These are phyloP conservation scores for Protula sp. DNA, from an alignment of 2,888 invertebrate species.

Conservation along the genomic window DNA sequence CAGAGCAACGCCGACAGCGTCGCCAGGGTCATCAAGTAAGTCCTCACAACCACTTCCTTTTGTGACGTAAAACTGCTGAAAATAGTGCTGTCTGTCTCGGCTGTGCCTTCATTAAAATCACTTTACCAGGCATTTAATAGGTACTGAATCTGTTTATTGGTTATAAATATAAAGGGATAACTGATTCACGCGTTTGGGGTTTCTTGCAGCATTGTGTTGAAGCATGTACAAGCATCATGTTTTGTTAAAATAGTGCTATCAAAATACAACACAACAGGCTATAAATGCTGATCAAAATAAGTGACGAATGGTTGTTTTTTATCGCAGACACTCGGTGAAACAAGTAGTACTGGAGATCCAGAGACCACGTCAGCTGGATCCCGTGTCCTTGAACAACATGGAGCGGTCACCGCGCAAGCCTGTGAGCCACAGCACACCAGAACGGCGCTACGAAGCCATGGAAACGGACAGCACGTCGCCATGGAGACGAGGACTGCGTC, in stretches of 20 bases:
- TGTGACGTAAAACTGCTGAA: not conserved
- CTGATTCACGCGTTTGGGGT: not conserved
- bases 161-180: no score
- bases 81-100: no score
- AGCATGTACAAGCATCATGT: no score
- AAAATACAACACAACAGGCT: no score
- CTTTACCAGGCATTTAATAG: not conserved
- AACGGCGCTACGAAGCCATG: not conserved
- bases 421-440: not conserved
- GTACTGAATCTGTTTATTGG: not conserved
- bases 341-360: conserved; percentile 14
- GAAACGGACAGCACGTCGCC: not conserved
- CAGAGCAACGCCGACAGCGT: conserved; percentile 46
- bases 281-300: no score
- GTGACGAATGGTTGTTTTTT: no score
- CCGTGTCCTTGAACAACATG: not conserved
- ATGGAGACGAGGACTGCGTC: not conserved
- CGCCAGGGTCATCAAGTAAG: conserved; percentile 46
- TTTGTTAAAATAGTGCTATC: no score
- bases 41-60: not conserved
- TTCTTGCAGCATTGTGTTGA: no score
- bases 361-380: conserved; percentile 3
- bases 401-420: not conserved
- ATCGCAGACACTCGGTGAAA: conserved; percentile 8
- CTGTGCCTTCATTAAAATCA: not conserved